phyloP scores from a whole-genome alignment of 2,113 vertebrate species.

The Corythornis cristatus region DNA sequence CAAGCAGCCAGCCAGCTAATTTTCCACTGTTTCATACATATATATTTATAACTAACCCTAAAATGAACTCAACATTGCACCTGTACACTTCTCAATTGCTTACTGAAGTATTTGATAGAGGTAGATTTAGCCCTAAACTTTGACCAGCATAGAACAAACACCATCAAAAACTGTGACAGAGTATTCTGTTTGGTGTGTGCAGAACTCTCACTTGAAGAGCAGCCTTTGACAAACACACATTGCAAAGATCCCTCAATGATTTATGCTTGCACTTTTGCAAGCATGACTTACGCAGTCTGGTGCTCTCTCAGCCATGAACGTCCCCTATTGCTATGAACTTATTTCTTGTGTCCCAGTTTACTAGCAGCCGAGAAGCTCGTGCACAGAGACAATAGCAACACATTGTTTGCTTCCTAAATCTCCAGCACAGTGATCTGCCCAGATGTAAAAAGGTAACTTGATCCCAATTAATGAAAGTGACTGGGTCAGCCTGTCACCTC shows the following conservation, averaged over 20 bases:
- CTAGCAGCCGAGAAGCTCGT: not conserved
- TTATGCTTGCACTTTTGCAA: not conserved
- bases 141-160: not conserved
- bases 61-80: not conserved
- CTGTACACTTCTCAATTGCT: not conserved
- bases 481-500: slow-evolving; percentile 90
- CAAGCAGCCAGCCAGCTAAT: not conserved
- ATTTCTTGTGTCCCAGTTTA: not conserved
- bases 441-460: slow-evolving; percentile 86
- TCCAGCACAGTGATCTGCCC: slow-evolving; percentile 73
- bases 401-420: not conserved
- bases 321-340: not conserved
- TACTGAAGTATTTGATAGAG: not conserved
- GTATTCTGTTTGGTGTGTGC: not conserved
- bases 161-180: not conserved
- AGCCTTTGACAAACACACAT: not conserved
- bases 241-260: not conserved
- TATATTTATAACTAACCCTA: not conserved
- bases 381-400: not conserved
- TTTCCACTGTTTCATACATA: not conserved
- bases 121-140: not conserved
- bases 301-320: not conserved
- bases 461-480: slow-evolving; percentile 96
- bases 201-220: accelerated
- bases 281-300: not conserved